Conservation (phyloP, 2,113 vertebrate species). For the Brachypteracias leptosomus region DNA sequence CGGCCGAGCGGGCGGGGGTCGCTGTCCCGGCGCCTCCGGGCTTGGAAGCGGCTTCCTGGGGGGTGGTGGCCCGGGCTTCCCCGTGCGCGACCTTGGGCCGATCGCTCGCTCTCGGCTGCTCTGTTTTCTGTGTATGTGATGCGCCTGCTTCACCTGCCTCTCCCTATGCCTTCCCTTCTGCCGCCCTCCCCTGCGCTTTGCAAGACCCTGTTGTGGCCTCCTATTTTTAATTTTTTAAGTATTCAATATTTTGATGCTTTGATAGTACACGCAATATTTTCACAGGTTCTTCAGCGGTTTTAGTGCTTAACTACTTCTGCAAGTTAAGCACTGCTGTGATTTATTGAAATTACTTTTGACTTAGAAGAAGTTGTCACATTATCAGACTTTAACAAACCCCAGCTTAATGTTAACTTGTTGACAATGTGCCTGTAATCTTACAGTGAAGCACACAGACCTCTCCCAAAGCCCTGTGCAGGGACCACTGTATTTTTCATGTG, state of each 20-base stretch:
- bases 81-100: constrained; percentile 23
- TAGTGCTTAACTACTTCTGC: background rate
- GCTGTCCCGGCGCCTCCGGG: too few relatives aligned
- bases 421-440: background rate
- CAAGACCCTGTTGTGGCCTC: fast-evolving
- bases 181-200: background rate
- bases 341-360: background rate
- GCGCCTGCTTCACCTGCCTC: background rate
- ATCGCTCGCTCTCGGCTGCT: background rate
- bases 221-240: background rate
- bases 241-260: fast-evolving
- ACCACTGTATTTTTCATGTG: background rate
- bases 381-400: background rate
- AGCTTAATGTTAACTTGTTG: background rate
- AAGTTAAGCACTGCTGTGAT: fast-evolving
- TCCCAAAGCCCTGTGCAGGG: background rate
- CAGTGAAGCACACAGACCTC: fast-evolving
- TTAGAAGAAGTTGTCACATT: background rate
- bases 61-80: background rate
- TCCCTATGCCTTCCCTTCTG: too few relatives aligned
- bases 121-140: fast-evolving
- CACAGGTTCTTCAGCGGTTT: background rate
- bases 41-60: background rate
- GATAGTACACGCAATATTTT: fast-evolving
- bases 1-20: background rate